Conservation (phyloP, 2,113 vertebrate genomes). For the Tragelaphus scriptus region DNA sequence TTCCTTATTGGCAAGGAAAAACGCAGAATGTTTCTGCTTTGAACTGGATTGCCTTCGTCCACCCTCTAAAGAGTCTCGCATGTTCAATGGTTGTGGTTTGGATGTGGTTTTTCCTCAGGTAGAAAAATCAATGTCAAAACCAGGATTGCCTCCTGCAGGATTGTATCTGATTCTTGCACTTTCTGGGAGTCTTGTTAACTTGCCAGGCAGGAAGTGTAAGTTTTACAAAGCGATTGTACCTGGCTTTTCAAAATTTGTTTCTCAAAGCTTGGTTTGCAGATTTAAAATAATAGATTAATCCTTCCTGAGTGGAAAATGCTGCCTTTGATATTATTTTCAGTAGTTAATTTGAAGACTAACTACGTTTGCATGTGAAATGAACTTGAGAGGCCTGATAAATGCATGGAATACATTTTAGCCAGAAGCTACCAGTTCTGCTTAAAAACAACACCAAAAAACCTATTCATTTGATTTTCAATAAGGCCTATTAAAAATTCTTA, state of each 20-base stretch:
- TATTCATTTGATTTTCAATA: constrained; percentile 34
- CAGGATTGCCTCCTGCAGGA: neutral
- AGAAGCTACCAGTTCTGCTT: neutral
- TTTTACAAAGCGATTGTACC: neutral
- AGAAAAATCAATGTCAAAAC: neutral
- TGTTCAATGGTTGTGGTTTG: neutral
- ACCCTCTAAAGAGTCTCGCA: neutral
- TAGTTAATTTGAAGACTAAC: neutral
- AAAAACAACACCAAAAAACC: neutral
- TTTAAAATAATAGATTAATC: constrained; percentile 8
- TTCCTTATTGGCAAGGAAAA: neutral
- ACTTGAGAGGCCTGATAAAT: neutral
- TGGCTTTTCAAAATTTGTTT: constrained; percentile 21
- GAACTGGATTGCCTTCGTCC: neutral
- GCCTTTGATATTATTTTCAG: constrained; percentile 2
- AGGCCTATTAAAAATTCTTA: constrained; percentile 22
- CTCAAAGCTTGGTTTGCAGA: neutral
- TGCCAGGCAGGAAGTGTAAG: neutral
- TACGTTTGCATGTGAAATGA: neutral
- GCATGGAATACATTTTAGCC: neutral
- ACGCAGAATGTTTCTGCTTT: neutral
- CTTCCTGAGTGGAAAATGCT: neutral
- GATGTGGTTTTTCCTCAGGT: neutral
- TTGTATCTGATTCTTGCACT: neutral
- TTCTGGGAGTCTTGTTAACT: neutral